Conservation (phyloP, 2,113 vertebrate species). For the Equus przewalskii region DNA sequence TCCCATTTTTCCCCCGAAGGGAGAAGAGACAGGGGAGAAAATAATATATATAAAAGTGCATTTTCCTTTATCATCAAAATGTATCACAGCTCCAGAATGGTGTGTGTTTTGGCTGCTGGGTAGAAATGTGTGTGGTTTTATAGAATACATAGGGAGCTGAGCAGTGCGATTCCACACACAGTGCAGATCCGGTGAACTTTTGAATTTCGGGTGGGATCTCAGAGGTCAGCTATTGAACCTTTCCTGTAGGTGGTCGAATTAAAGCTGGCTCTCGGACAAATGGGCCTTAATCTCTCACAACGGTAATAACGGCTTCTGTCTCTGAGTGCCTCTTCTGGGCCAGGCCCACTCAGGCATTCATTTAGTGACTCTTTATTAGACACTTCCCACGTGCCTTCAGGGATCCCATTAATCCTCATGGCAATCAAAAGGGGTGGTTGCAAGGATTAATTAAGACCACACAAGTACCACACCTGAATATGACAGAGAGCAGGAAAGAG, state of each 20-base stretch:
- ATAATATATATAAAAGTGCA: not conserved
- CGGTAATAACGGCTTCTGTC: not conserved
- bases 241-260: constrained; percentile 63
- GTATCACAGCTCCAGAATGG: not conserved
- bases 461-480: not conserved
- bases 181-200: not conserved
- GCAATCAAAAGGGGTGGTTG: not conserved
- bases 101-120: constrained; percentile 45
- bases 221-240: constrained; percentile 68
- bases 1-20: constrained; percentile 35
- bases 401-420: too few species aligned
- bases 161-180: not conserved
- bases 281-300: not conserved
- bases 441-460: not conserved
- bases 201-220: constrained; percentile 63
- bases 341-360: not conserved
- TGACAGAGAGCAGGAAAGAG: too few species aligned
- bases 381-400: not conserved
- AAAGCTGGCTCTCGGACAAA: constrained; percentile 61
- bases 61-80: constrained; percentile 72
- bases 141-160: not conserved
- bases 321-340: too few species aligned
- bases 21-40: constrained; percentile 22
- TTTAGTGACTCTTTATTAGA: not conserved
- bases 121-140: not conserved